Evolutionary conservation across 2,797 vertebrate species (phyloP), one percentile per base, ranked within the genome.

Genomic region (Acanthurus leucopareius): DNA sequence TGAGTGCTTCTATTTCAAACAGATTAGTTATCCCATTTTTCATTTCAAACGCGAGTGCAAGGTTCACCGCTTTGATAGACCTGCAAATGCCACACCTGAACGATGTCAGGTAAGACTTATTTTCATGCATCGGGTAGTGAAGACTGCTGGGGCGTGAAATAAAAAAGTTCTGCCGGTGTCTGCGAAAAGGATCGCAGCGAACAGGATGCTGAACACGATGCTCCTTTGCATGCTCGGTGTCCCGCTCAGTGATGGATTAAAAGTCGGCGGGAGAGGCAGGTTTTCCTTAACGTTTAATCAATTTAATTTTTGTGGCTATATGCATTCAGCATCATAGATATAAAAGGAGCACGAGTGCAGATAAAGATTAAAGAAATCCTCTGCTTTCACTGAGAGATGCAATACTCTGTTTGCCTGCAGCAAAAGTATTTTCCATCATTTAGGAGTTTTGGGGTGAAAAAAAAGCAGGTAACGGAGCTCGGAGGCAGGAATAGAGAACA

Each of bases 101-200:
- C 20, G 1, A 56, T 66, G 63, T 56, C 45, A 22, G 77, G 20
- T 52, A 48, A 49, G 32, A 57, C 70, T 83, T 40, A 56, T 65
- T 81, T 69, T 60, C 60, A 89, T 85, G 82, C 82, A 64, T 72
- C 72, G 25, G 20, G 0, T 45, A 7, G 72, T 10, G 48, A 67
- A 63, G 60, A 69, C 20, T n/a, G 79, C 83, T 73, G 86, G 89
- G 76, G 78, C 75, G 7, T 84, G 81, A 82, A 77, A 87, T 84
- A 63, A 72, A 61, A 80, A 74, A 54, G 56, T 80, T 81, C 44
- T 1, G 51, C 44, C 49, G 22, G 59, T 35, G 69, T 77, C 47
- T 69, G 75, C 65, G 59, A 80, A 35, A 74, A 61, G 60, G 16
- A 73, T 54, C 14, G 9, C 53, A 9, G 63, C 15, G 73, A 79